A percentile compares a stretch with the other conserved stretches of the same genome.
phyloP scores from a whole-genome alignment of 1,140 invertebrate species.

The Trichogramma pretiosum region DNA sequence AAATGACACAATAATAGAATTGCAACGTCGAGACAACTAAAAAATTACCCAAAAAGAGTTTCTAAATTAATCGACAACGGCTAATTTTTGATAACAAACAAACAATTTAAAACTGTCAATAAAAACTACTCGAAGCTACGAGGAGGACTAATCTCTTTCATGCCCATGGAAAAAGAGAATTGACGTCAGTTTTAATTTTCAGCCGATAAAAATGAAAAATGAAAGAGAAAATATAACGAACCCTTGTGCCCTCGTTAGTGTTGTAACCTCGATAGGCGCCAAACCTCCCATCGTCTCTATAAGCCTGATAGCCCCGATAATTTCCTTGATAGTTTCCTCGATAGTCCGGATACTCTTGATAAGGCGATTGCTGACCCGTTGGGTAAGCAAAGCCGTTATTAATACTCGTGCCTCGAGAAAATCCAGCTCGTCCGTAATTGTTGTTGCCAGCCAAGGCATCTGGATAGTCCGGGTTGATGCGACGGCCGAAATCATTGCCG shows the following conservation, averaged over 20 bases:
- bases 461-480: conserved; percentile 14
- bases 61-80: too few species aligned
- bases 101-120: too few species aligned
- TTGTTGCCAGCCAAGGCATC: conserved; percentile 11
- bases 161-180: too few species aligned
- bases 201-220: too few species aligned
- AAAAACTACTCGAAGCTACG: too few species aligned
- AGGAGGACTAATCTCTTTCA: too few species aligned
- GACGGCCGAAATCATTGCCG: conserved; percentile 17
- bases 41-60: too few species aligned
- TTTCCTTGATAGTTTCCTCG: not conserved
- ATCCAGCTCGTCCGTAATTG: conserved; percentile 12
- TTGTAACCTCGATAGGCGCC: conserved; percentile 21
- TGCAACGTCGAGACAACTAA: too few species aligned
- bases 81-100: too few species aligned
- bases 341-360: not conserved
- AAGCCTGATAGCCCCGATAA: conserved; percentile 14
- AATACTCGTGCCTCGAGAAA: conserved; percentile 24
- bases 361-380: not conserved
- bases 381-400: too few species aligned
- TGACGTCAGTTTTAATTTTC: too few species aligned
- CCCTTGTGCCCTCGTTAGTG: conserved; percentile 27
- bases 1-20: too few species aligned
- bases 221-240: conserved; percentile 19
- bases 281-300: conserved; percentile 14